Evolutionary conservation across 1,140 invertebrate species (phyloP).

Genomic region (Diploscapter pachys): DNA sequence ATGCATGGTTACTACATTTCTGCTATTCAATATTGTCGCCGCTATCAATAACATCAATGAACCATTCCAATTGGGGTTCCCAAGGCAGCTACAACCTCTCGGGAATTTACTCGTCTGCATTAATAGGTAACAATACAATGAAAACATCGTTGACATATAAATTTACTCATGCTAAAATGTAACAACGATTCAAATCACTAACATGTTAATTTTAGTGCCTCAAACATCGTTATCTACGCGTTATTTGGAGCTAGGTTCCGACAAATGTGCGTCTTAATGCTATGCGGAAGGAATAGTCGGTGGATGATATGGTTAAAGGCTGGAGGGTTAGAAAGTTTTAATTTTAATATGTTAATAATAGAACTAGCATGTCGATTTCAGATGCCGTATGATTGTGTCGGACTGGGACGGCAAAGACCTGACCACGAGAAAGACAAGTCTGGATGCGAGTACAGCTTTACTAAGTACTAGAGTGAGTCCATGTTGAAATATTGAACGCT

Average conservation of each 20-base stretch:
- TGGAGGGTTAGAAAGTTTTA: conserved; percentile 7
- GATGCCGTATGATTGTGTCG: no score
- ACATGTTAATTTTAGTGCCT: conserved; percentile 31
- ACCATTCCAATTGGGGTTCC: conserved; percentile 46
- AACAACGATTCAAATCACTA: background rate
- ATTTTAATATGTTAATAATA: no score
- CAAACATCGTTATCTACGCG: conserved; percentile 40
- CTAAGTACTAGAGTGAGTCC: background rate
- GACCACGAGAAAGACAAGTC: conserved; percentile 12
- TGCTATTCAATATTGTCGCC: conserved; percentile 55
- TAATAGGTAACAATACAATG: conserved; percentile 47
- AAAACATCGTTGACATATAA: background rate
- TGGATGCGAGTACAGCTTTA: conserved; percentile 17
- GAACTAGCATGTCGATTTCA: no score
- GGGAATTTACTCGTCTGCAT: conserved; percentile 54
- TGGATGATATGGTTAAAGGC: conserved; percentile 31
- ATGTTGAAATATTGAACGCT: no score
- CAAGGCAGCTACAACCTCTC: conserved; percentile 36
- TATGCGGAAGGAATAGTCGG: conserved; percentile 28
- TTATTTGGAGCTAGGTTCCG: conserved; percentile 39
- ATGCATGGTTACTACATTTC: conserved; percentile 50
- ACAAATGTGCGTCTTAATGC: conserved; percentile 38
- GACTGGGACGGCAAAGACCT: conserved; percentile 20
- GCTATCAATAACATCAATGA: conserved; percentile 54
- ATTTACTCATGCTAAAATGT: background rate